Base-by-base conservation (phyloP, 2,888 invertebrate species). In the Thelaira solivaga region DNA sequence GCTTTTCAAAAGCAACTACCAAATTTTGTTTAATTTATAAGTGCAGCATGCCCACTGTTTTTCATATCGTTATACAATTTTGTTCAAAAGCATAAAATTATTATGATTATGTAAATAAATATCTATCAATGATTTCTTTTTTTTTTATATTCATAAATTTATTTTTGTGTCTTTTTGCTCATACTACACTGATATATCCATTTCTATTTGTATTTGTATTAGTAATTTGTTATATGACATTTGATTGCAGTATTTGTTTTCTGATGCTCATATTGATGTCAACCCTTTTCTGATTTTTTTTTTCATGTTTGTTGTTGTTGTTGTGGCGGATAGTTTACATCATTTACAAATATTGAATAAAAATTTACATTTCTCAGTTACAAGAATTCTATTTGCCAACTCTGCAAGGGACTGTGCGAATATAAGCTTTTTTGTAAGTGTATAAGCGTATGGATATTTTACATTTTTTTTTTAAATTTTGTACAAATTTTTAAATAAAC, bases 101-200 rank as follows among this genome's bases (percentile, higher is more conserved):
- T 39, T 10, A 4, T 69, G 59, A 55, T 68, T 53, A 74, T 67
- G 47, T 55, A 75, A 68, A 68, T 69, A 57, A 13, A 64, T 57
- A 36, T 16, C 1, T 7, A 18, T 20, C n/a, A 11, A 22, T 43
- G 24, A n/a, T 61, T 57, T 55, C 11, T 8, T 41, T 68, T 61
- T 31, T 4, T 36, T 29, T 55, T 20, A 4, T 7, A 36, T 16
- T n/a, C n/a, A n/a, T n/a, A n/a, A n/a, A 10, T 31, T 45, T 11
- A 26, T 24, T 16, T 24, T 22, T 45, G 20, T 49, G 16, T 2
- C 29, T 8, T 16, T 36, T 7, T 24, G 20, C 20, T 13, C 10
- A 31, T 10, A 2, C n/a, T 47, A n/a, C 24, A 5, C 13, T 24
- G n/a, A 16, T n/a, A 8, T 22, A 29, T 61, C 11, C 36, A 47